Conservation (phyloP, 2,113 vertebrate species). For the Ranitomeya variabilis region DNA sequence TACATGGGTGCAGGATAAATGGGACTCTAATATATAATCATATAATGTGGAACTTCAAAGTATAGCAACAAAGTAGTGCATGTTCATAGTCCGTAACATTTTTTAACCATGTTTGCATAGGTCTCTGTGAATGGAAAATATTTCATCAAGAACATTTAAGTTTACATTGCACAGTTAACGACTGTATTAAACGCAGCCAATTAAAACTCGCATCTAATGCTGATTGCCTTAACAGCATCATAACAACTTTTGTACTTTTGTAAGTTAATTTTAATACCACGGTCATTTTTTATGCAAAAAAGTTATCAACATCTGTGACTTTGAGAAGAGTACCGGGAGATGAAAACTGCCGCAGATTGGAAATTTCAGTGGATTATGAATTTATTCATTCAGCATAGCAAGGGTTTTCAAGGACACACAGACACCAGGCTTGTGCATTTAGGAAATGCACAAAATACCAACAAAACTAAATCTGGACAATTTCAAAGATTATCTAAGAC, state of each 20-base stretch:
- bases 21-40: no score
- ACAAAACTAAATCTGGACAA: background rate
- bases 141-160: background rate
- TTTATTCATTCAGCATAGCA: background rate
- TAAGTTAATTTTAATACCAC: slow-evolving; percentile 47
- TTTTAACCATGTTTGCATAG: no score
- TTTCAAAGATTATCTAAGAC: no score
- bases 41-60: no score
- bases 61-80: no score
- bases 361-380: slow-evolving; percentile 17
- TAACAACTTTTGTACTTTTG: background rate
- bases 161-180: background rate
- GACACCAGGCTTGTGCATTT: background rate
- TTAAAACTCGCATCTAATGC: background rate
- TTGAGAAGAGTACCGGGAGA: background rate
- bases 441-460: background rate
- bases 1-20: no score
- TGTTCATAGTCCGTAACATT: no score
- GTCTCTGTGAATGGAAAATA: no score
- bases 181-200: background rate
- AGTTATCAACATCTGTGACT: slow-evolving; percentile 40
- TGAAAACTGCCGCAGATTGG: slow-evolving; percentile 26
- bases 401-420: background rate
- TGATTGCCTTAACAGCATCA: slow-evolving; percentile 3
- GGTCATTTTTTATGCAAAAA: slow-evolving; percentile 42